These are phyloP conservation scores for Trichosurus vulpecula DNA, from an alignment of 2,797 vertebrate species.

Conservation along the genomic window DNA sequence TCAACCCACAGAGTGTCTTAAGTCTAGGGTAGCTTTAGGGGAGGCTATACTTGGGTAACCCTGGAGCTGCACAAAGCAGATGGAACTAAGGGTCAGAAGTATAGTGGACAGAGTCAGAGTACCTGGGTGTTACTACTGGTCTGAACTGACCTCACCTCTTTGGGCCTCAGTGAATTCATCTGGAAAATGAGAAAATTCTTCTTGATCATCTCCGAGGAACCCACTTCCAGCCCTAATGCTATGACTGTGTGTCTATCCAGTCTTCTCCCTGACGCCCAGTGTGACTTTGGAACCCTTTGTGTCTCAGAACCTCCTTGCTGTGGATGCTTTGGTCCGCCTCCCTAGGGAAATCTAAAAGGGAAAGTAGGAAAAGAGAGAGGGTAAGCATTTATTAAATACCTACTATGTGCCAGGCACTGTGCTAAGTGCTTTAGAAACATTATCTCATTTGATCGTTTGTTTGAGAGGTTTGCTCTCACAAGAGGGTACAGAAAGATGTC, in stretches of 20 bases:
- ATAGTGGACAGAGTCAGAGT: background rate
- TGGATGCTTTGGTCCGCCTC: background rate
- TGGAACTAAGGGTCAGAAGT: background rate
- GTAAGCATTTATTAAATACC: too few relatives aligned
- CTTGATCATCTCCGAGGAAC: background rate
- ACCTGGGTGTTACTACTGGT: background rate
- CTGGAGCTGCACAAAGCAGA: background rate
- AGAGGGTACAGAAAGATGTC: background rate
- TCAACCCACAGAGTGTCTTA: background rate
- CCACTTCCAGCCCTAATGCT: background rate
- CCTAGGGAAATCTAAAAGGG: background rate
- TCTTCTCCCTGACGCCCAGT: background rate
- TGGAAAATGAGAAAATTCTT: background rate
- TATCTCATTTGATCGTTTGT: background rate
- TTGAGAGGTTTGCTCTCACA: background rate
- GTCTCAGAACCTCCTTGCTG: background rate
- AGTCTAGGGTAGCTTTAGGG: background rate
- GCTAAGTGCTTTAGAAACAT: background rate
- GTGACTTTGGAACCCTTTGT: background rate
- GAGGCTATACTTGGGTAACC: background rate
- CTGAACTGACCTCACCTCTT: background rate
- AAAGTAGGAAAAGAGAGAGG: background rate
- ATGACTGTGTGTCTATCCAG: background rate
- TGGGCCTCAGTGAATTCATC: background rate
- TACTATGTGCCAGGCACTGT: background rate